These are phyloP conservation scores for Actias luna DNA, from an alignment of 2,888 invertebrate genomes.

Conservation along the genomic window DNA sequence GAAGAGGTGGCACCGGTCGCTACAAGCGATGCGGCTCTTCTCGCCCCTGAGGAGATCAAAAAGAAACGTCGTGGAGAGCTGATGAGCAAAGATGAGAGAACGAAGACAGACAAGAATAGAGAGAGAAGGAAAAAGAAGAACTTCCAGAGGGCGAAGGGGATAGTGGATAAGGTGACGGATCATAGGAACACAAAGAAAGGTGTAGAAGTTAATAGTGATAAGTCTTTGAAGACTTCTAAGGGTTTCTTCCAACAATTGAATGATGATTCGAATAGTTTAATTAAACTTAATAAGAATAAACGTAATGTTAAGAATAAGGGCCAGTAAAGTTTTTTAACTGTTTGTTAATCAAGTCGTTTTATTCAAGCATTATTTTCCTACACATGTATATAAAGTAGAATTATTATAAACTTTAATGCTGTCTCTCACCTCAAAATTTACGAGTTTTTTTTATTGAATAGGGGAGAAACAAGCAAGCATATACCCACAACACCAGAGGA, in stretches of 20 bases:
- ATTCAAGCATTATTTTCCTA: not conserved
- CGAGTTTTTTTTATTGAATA: no score
- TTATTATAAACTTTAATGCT: no score
- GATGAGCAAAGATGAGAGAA: conserved; percentile 89
- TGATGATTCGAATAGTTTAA: conserved; percentile 82
- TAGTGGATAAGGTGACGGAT: conserved; percentile 67
- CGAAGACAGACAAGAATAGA: conserved; percentile 93
- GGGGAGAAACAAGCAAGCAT: no score
- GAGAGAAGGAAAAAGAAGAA: conserved; percentile 93
- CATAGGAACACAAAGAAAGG: conserved; percentile 81
- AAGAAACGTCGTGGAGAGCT: conserved; percentile 80
- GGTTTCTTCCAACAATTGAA: conserved; percentile 94
- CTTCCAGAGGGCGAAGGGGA: conserved; percentile 83
- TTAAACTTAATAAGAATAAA: conserved; percentile 53
- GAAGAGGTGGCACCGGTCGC: conserved; percentile 97
- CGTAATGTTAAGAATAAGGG: conserved; percentile 61
- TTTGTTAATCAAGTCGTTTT: conserved; percentile 21
- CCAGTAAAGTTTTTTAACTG: conserved; percentile 37
- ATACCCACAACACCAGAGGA: no score
- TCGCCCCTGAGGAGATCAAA: conserved; percentile 96
- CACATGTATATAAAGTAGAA: not conserved
- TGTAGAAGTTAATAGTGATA: conserved; percentile 81
- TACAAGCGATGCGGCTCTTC: conserved; percentile 90
- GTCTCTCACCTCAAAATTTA: not conserved
- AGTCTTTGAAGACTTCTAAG: conserved; percentile 84